A percentile compares a stretch with the other conserved stretches of the same genome.
Evolutionary conservation across 2,113 vertebrate genomes (phyloP).

Genomic region (Xenopus laevis): DNA sequence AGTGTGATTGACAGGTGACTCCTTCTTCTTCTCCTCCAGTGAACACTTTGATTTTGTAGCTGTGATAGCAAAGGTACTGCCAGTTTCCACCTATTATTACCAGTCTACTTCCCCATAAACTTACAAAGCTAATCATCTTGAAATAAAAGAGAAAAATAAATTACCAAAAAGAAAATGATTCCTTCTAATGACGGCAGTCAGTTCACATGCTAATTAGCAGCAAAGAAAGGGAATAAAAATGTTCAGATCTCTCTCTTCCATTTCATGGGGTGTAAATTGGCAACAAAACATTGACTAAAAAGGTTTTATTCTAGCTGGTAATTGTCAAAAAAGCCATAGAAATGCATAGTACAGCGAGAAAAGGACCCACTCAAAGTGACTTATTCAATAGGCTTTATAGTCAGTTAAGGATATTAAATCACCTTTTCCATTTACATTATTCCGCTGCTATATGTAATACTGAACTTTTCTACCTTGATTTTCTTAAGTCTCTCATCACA

Average conservation of each 20-base stretch:
- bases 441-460: too few relatives aligned
- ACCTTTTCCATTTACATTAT: too few relatives aligned
- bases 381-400: not conserved
- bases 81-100: not conserved
- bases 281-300: not conserved
- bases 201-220: slow-evolving; percentile 27
- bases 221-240: not conserved
- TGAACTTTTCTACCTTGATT: too few relatives aligned
- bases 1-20: slow-evolving; percentile 28
- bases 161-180: slow-evolving; percentile 4
- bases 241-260: not conserved
- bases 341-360: not conserved
- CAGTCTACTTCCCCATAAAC: not conserved
- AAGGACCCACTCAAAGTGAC: slow-evolving; percentile 3
- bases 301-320: not conserved
- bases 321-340: not conserved
- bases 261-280: not conserved
- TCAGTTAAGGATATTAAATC: not conserved
- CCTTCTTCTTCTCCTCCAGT: slow-evolving; percentile 15
- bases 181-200: not conserved
- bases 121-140: slow-evolving; percentile 21
- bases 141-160: slow-evolving; percentile 20
- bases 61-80: slow-evolving; percentile 28
- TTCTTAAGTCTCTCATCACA: too few relatives aligned
- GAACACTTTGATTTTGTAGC: slow-evolving; percentile 11